Evolutionary conservation across 1,140 invertebrate genomes (phyloP).

Genomic region (Brachionus asplanchnoidis): DNA sequence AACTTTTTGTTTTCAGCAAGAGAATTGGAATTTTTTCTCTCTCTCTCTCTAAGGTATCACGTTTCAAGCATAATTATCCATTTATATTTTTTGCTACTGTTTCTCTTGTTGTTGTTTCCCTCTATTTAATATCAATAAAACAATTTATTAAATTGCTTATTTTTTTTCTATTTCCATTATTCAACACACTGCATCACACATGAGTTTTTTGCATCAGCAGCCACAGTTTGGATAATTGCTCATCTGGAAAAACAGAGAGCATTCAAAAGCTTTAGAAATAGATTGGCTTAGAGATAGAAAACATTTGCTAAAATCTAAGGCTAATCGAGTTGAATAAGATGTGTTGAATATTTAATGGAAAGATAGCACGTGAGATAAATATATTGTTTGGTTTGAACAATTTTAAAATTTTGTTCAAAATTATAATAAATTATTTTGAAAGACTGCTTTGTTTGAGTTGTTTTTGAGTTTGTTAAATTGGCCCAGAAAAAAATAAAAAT

Average conservation of each 20-base stretch:
- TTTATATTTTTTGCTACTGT: not conserved
- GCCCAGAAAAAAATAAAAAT: not conserved
- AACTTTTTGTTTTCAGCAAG: not conserved
- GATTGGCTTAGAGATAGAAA: not conserved
- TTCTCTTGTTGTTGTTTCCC: not conserved
- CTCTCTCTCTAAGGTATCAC: not conserved
- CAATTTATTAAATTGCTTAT: not conserved
- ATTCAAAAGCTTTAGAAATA: not conserved
- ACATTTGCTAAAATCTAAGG: not conserved
- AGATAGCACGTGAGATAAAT: not conserved
- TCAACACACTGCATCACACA: no score
- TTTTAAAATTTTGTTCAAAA: not conserved
- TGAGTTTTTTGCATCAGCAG: not conserved
- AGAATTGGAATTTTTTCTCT: not conserved
- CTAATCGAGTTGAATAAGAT: not conserved
- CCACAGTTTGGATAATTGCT: not conserved
- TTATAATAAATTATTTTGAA: constrained; percentile 7
- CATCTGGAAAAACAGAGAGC: not conserved
- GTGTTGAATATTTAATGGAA: not conserved
- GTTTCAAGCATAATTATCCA: not conserved
- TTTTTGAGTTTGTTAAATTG: not conserved
- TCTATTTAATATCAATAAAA: not conserved
- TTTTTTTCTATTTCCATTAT: not conserved
- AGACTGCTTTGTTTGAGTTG: not conserved
- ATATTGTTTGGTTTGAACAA: not conserved